phyloP scores from a whole-genome alignment of 2,797 vertebrate species.

The Xenopus petersii region DNA sequence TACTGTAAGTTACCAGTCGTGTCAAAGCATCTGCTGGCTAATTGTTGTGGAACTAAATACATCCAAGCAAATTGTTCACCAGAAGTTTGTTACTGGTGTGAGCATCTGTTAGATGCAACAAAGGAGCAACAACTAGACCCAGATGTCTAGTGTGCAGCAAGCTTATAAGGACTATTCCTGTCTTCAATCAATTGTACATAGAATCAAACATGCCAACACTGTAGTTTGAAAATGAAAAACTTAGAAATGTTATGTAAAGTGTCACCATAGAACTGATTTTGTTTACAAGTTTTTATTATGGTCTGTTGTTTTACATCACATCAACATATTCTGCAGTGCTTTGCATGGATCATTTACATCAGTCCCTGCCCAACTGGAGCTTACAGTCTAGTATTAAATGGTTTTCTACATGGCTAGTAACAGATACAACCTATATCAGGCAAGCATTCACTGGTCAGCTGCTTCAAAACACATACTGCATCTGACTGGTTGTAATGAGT shows the following conservation, averaged over 20 bases:
- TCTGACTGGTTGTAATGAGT: too few species aligned
- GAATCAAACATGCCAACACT: conserved; percentile 24
- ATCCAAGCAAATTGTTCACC: conserved; percentile 30
- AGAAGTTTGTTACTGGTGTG: conserved; percentile 22
- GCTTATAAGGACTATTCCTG: conserved; percentile 24
- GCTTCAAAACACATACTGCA: too few species aligned
- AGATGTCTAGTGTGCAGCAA: conserved; percentile 24
- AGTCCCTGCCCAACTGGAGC: too few species aligned
- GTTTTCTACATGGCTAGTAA: too few species aligned
- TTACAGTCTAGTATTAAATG: too few species aligned
- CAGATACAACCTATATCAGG: too few species aligned
- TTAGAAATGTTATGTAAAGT: neutral
- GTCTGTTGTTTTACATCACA: too few species aligned
- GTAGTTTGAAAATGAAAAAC: neutral
- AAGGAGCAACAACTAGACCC: conserved; percentile 15
- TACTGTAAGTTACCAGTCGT: conserved; percentile 28
- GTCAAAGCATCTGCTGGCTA: conserved; percentile 40
- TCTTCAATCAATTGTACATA: conserved; percentile 31
- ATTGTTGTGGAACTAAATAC: conserved; percentile 35
- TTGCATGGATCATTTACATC: too few species aligned
- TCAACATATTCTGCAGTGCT: too few species aligned
- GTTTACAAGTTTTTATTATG: too few species aligned
- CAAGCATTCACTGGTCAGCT: too few species aligned
- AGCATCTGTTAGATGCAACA: conserved; percentile 20
- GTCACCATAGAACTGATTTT: too few species aligned